Evolutionary conservation across 1,140 invertebrate species (phyloP).

Genomic region (Bombus confusus): DNA sequence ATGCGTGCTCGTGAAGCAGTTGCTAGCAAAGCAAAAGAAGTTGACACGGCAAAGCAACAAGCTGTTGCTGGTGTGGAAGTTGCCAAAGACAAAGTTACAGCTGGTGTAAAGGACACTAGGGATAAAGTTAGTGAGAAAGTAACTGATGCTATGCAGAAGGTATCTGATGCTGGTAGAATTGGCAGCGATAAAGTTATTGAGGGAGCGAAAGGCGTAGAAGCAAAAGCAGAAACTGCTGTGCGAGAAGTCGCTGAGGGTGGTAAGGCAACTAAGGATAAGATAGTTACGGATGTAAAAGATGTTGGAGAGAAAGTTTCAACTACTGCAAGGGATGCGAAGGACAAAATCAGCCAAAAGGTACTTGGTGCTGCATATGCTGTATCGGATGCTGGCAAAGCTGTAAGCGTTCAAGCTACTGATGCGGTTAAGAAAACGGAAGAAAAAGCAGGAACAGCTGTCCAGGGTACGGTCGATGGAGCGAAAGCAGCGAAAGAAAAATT

Average conservation of each 20-base stretch:
- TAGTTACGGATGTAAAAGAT: background rate
- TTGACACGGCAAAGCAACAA: slow-evolving; percentile 23
- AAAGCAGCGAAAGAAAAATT: slow-evolving; percentile 8
- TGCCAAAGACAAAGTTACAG: slow-evolving; percentile 31
- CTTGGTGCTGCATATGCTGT: slow-evolving; percentile 3
- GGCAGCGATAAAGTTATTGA: background rate
- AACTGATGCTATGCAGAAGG: background rate
- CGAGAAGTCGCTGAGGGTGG: background rate
- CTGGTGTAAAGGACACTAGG: slow-evolving; percentile 30
- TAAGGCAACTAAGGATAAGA: slow-evolving; percentile 34
- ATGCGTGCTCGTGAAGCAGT: slow-evolving; percentile 39
- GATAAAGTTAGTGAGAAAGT: slow-evolving; percentile 42
- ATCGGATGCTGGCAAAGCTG: background rate
- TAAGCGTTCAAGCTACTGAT: slow-evolving; percentile 20
- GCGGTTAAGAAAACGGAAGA: slow-evolving; percentile 3
- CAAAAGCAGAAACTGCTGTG: background rate
- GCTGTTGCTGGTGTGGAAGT: background rate
- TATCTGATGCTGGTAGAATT: background rate
- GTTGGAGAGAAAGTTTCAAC: background rate
- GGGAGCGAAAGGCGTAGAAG: background rate
- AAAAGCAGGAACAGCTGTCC: slow-evolving; percentile 16
- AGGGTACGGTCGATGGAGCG: slow-evolving; percentile 18
- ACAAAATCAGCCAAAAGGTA: slow-evolving; percentile 38
- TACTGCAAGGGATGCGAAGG: slow-evolving; percentile 32
- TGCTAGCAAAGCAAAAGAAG: slow-evolving; percentile 23